Evolutionary conservation across 2,888 invertebrate species (phyloP), one percentile per base, ranked within the genome.

Genomic region (Diabrotica balteata): DNA sequence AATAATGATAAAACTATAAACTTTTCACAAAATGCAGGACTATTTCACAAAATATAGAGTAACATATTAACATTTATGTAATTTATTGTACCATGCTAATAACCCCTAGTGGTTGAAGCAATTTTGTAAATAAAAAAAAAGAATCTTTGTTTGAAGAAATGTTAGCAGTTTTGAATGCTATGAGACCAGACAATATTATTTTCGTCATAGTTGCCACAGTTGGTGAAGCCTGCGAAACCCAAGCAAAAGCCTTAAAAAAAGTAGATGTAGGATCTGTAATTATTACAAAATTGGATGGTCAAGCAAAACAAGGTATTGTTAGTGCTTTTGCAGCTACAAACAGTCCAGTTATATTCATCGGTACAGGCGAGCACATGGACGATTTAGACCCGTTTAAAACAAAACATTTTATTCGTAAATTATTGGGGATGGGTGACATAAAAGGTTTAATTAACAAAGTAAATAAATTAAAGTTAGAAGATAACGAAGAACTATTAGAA

Each of bases 201-300:
- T 99, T 98, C 86, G 99, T 99, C 50, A 99, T 99, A 99, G 99
- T 99, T 81, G 98, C 98, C 44, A 95, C 97, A 59, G 98, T 99
- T 82, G 98, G 98, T 83, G 98, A 99, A 85, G 98, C 98, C 85
- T 99, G 98, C 84, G 98, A 98, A 83, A 89, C 92, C 1, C 98
- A 98, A 86, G 96, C 95, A 1, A 90, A 90, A 85, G 98, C 99
- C 63, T 99, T 99, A 84, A 96, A 97, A 71, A 97, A 98, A 85
- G 99, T 99, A 0, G 97, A 99, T 83, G 97, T 99, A 79, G 99
- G 98, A 77, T 98, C 99, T 7, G 98, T 99, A 61, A 99, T 99
- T 77, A 97, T 99, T 73, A 99, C 99, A 57, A 99, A 99, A 85
- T 88, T 99, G 80, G 99, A 99, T 84, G 97, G 98, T 1, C 99